Base-by-base conservation (phyloP, 2,888 invertebrate species). In the Nymphalis urticae region DNA sequence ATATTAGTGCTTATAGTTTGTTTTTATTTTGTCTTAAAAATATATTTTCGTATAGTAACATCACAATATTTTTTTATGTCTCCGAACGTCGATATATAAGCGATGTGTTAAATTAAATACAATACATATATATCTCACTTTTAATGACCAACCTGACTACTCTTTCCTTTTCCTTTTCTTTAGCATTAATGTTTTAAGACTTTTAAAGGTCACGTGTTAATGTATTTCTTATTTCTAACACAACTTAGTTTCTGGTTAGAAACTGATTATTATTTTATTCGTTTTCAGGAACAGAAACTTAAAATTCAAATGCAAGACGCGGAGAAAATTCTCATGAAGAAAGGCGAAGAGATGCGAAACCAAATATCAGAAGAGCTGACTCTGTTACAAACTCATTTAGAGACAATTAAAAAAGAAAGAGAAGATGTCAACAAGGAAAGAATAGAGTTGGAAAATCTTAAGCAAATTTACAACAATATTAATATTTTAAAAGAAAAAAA, bases 261-360 rank as follows among this genome's bases (percentile, higher is more conserved):
- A 53, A 21, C 21, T 54, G 16, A 6, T 54, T 24, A 3, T 9
- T 4, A 51, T 10, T 9, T 21, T 51, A 8, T 7, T 56, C 13
- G 13, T 56, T 68, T 70, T 32, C 77, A 92, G 92, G 92, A 92
- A 77, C 79, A 84, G 17, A 84, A 75, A 48, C 64, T 92, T 0
- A 88, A 88, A 78, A 62, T 63, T 0, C 88, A 91, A 66, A 66
- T 89, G 1, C 72, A 76, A 2, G 83, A 87, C 75, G 90, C 90
- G 0, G 90, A 90, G 72, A 58, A 82, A 9, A 72, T 80, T 0
- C 75, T 92, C 2, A 79, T 75, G 10, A 76, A 77, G 58, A 85
- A 86, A 54, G 89, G 88, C 51, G 89, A 90, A 66, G 89, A 88
- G 0, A 86, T 92, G 87, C 82, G 86, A 13, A 32, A 51, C 0